These are phyloP conservation scores for human DNA, from an alignment of 2,113 vertebrate genomes.

Conservation along the genomic window DNA sequence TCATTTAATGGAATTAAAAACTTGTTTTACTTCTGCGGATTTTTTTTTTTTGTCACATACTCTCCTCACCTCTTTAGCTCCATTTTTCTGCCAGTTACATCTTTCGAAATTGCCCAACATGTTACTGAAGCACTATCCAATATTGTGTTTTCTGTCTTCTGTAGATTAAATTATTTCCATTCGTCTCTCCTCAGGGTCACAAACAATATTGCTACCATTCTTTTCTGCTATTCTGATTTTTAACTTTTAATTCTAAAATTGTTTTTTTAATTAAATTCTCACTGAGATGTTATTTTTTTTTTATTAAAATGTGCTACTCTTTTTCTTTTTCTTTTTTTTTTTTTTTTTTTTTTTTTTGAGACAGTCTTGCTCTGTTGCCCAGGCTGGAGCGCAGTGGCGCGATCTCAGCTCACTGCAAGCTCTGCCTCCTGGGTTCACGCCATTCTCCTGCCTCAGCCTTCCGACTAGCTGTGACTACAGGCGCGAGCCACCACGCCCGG, in stretches of 20 bases:
- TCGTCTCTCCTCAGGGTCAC: neutral
- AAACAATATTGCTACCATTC: neutral
- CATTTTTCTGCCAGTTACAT: neutral
- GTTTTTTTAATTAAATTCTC: no score
- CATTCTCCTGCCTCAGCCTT: no score
- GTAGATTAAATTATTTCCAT: neutral
- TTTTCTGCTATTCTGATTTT: neutral
- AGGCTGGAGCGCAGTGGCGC: no score
- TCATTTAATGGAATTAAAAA: neutral
- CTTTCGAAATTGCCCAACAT: neutral
- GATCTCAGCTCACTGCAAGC: no score
- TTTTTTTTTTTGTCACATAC: neutral
- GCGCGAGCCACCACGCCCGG: no score
- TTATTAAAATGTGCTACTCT: neutral
- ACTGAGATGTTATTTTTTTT: no score
- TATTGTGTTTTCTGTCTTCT: neutral
- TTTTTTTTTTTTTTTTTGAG: no score
- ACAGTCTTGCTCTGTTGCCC: no score
- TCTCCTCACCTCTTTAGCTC: neutral
- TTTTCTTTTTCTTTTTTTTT: no score
- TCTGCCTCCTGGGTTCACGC: no score
- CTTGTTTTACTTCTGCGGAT: neutral
- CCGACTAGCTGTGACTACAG: no score
- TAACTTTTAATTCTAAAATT: neutral
- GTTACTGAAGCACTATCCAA: neutral